A percentile compares a stretch with the other conserved stretches of the same genome.
phyloP scores from a whole-genome alignment of 1,140 invertebrate species.

The Drosophila guanche region DNA sequence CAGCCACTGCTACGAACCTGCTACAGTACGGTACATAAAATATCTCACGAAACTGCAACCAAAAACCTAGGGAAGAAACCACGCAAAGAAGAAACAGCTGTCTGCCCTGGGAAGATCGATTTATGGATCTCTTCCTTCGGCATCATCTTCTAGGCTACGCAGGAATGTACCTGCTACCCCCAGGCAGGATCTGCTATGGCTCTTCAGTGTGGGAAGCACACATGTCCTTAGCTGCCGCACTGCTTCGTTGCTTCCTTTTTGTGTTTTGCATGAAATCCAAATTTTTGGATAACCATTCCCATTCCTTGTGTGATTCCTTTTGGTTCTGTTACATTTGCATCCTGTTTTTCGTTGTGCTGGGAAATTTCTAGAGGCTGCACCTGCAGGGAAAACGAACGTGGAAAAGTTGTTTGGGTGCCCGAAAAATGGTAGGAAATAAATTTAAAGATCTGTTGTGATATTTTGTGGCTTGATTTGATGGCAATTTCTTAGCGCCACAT shows the following conservation, averaged over 20 bases:
- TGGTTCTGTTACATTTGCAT: conserved; percentile 52
- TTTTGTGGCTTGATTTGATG: no score
- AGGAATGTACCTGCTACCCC: conserved; percentile 44
- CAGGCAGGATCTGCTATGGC: neutral
- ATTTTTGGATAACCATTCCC: conserved; percentile 15
- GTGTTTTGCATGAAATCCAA: conserved; percentile 46
- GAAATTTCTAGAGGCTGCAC: conserved; percentile 1
- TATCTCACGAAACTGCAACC: conserved; percentile 7
- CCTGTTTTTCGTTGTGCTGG: conserved; percentile 35
- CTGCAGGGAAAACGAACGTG: conserved; percentile 6
- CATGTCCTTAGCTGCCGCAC: conserved; percentile 26
- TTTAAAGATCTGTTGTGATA: no score
- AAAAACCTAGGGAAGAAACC: conserved; percentile 21
- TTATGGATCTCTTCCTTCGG: neutral
- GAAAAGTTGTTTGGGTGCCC: neutral
- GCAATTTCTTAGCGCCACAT: conserved; percentile 6
- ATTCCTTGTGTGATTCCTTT: no score
- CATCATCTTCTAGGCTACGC: conserved; percentile 21
- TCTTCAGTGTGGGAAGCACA: conserved; percentile 50
- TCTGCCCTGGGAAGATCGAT: conserved; percentile 40
- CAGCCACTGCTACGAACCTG: conserved; percentile 19
- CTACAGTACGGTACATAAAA: conserved; percentile 34
- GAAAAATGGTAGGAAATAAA: no score
- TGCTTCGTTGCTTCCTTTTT: conserved; percentile 21
- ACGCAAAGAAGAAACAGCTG: conserved; percentile 31